phyloP scores from a whole-genome alignment of 1,140 invertebrate genomes.

The Geopemphigus sp. region DNA sequence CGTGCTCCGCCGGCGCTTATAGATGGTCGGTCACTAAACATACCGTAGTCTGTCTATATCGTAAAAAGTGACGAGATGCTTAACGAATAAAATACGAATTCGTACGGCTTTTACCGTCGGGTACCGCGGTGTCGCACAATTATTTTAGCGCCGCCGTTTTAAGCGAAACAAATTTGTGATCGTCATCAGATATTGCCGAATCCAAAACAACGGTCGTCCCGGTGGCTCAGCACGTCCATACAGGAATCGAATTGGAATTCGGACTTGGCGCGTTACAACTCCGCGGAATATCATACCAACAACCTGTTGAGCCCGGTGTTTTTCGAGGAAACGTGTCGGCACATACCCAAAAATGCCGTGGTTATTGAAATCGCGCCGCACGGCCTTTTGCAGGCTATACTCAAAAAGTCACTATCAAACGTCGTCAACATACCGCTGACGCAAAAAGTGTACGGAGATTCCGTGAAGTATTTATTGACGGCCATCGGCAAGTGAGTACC shows the following conservation, averaged over 20 bases:
- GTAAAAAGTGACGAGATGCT: too few relatives aligned
- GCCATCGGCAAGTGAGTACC: constrained; percentile 12
- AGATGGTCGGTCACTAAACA: too few relatives aligned
- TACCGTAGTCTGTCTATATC: too few relatives aligned
- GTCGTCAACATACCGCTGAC: constrained; percentile 6
- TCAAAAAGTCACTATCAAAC: constrained; percentile 62
- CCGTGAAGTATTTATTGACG: constrained; percentile 3
- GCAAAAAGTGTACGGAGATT: neutral
- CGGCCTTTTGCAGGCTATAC: constrained; percentile 79
- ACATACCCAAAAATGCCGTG: constrained; percentile 51
- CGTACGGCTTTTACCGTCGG: too few relatives aligned
- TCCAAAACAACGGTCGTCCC: constrained; percentile 57
- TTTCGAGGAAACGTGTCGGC: constrained; percentile 50
- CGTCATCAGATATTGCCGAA: constrained; percentile 37
- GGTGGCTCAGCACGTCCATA: constrained; percentile 64
- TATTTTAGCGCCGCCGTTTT: too few relatives aligned
- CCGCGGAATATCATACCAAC: constrained; percentile 65
- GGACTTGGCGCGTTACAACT: constrained; percentile 58
- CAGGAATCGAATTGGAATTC: constrained; percentile 59
- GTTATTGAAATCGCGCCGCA: constrained; percentile 80
- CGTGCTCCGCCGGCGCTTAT: too few relatives aligned
- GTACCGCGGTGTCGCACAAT: too few relatives aligned
- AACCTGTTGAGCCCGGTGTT: constrained; percentile 62
- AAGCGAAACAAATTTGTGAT: neutral
- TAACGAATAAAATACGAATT: too few relatives aligned